Evolutionary conservation across 2,113 vertebrate species (phyloP), one percentile per base, ranked within the genome.

Genomic region (Hippocampus mohnikei): DNA sequence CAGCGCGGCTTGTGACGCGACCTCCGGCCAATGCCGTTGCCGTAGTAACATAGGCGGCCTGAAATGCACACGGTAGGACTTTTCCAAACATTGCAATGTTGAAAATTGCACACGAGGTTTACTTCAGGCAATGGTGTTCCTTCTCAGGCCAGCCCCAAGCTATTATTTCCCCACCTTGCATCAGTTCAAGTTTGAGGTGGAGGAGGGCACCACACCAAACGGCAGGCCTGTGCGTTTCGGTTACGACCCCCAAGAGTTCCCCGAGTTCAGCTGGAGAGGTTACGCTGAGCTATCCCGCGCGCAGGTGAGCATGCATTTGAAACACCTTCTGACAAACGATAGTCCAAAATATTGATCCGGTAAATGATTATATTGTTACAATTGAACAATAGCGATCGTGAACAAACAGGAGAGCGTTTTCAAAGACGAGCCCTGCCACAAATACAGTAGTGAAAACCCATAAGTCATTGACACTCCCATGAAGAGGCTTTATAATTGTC

Each of bases 241-340:
- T 67, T 97, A 93, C 59, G 82, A 94, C 78, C 79, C 91, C n/a
- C 76, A 70, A 77, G 92, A 93, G 75, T 98, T 98, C 85, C 95
- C 94, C 53, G 67, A 70, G 52, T 98, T 96, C 83, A 96, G 95
- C 69, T 97, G 97, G 97, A 92, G 93, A 81, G 96, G 97, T 44
- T 98, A 97, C 25, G 94, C 91, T 15, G 86, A 72, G 48, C 95
- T 98, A 92, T 95, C 94, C 48, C 73, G 91, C 0, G 79, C 94
- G 63, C 95, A 98, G 89, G 97, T 98, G 12, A 68, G 52, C 6
- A 8, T 15, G 16, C 6, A n/a, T 55, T 37, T 20, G 2, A 60
- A 8, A 6, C 33, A 3, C 16, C 8, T 15, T 27, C 7, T 27
- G 58, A 27, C 20, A n/a, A 37, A 7, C 29, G 8, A 20, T 0